phyloP scores from a whole-genome alignment of 2,797 vertebrate genomes.

The Avahi laniger region DNA sequence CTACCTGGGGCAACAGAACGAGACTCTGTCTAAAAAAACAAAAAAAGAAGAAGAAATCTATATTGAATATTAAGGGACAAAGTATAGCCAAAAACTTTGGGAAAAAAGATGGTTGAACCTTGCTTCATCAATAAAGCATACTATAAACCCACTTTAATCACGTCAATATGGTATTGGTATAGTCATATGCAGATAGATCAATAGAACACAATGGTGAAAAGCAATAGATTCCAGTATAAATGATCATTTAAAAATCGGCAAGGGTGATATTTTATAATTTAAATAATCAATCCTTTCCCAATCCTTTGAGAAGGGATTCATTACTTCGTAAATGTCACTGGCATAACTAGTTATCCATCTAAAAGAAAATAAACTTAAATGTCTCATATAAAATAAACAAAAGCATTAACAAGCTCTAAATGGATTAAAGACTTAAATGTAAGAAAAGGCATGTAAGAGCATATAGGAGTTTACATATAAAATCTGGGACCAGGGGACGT shows the following conservation, averaged over 20 bases:
- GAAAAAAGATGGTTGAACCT: neutral
- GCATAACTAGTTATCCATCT: neutral
- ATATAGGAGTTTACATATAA: neutral
- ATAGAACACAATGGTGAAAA: neutral
- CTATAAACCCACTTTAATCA: neutral
- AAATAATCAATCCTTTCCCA: neutral
- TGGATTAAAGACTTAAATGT: neutral
- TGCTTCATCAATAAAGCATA: neutral
- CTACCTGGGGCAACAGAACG: no score
- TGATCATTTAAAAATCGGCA: neutral
- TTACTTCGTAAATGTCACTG: neutral
- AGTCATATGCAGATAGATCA: neutral
- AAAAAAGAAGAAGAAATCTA: neutral
- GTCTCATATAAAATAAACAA: neutral
- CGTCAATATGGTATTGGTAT: neutral
- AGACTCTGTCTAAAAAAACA: no score
- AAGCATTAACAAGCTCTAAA: neutral
- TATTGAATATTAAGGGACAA: neutral
- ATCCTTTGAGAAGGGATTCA: neutral
- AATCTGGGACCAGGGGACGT: neutral
- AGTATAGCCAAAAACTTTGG: neutral
- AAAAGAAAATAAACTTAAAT: neutral
- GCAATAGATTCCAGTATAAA: neutral
- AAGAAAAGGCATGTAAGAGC: neutral
- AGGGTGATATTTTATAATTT: neutral